Evolutionary conservation across 2,797 vertebrate genomes (phyloP).

Genomic region (Halcyon leucocephala): DNA sequence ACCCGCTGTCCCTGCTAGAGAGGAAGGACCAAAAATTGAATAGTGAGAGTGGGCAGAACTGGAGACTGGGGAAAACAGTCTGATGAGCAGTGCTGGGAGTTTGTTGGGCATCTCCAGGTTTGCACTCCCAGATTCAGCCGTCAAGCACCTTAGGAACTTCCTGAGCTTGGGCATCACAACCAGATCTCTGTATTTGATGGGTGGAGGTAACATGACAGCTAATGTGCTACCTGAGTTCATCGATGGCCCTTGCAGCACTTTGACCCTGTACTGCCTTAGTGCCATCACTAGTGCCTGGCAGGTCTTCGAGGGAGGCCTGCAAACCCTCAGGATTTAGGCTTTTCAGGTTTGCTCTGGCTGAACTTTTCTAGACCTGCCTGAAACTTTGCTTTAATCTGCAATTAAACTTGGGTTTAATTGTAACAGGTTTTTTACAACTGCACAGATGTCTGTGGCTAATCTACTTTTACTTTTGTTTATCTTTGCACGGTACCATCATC

Average conservation of each 20-base stretch:
- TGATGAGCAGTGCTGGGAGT: background rate
- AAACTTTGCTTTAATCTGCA: too few relatives aligned
- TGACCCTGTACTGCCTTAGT: background rate
- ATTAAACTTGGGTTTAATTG: too few relatives aligned
- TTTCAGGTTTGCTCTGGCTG: too few relatives aligned
- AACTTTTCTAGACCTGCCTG: too few relatives aligned
- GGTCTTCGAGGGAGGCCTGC: background rate
- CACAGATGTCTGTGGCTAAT: too few relatives aligned
- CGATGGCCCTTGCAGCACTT: background rate
- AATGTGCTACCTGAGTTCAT: background rate
- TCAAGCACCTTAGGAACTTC: background rate
- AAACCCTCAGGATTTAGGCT: background rate
- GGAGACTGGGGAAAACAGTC: background rate
- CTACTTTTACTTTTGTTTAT: too few relatives aligned
- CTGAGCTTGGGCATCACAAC: background rate
- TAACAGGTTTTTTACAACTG: too few relatives aligned
- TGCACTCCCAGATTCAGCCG: background rate
- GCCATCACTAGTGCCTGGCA: background rate
- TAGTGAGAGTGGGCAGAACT: background rate
- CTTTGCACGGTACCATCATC: too few relatives aligned
- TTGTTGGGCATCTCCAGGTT: background rate
- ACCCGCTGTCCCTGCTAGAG: background rate
- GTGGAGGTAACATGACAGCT: background rate
- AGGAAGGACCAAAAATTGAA: background rate
- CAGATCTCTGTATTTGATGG: rapidly evolving